phyloP scores from a whole-genome alignment of 2,797 vertebrate species.

The Thaleichthys pacificus region DNA sequence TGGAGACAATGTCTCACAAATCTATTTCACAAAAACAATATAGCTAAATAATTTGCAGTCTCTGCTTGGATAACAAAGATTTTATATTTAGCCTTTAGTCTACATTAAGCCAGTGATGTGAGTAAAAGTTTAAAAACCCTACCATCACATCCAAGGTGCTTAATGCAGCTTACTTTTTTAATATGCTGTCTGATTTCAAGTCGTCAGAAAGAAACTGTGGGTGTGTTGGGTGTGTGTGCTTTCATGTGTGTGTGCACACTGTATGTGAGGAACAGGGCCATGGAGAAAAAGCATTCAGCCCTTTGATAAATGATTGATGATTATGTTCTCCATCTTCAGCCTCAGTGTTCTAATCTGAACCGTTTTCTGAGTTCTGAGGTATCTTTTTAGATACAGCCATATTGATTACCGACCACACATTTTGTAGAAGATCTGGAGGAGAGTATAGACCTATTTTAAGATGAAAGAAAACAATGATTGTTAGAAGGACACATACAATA shows the following conservation, averaged over 20 bases:
- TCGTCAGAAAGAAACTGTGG: slow-evolving; percentile 7
- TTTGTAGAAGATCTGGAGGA: no score
- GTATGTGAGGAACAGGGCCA: slow-evolving; percentile 16
- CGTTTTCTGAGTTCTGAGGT: not conserved
- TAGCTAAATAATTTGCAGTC: not conserved
- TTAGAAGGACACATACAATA: no score
- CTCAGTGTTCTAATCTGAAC: slow-evolving; percentile 1
- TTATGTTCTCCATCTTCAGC: not conserved
- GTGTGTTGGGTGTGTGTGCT: slow-evolving; percentile 17
- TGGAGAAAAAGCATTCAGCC: slow-evolving; percentile 4
- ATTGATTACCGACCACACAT: no score
- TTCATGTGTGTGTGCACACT: slow-evolving; percentile 10
- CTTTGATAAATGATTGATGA: not conserved
- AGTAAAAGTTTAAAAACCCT: not conserved
- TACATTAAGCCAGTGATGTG: not conserved
- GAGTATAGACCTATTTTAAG: no score
- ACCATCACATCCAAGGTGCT: not conserved
- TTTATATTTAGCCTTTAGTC: not conserved
- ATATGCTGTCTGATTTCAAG: slow-evolving; percentile 4
- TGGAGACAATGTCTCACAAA: slow-evolving; percentile 38
- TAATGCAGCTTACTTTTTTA: not conserved
- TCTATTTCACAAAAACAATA: not conserved
- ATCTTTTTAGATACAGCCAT: not conserved
- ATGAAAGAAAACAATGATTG: no score
- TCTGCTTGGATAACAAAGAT: not conserved